Base-by-base conservation (phyloP, 2,888 invertebrate species). In the Dorcus parallelipipedus region DNA sequence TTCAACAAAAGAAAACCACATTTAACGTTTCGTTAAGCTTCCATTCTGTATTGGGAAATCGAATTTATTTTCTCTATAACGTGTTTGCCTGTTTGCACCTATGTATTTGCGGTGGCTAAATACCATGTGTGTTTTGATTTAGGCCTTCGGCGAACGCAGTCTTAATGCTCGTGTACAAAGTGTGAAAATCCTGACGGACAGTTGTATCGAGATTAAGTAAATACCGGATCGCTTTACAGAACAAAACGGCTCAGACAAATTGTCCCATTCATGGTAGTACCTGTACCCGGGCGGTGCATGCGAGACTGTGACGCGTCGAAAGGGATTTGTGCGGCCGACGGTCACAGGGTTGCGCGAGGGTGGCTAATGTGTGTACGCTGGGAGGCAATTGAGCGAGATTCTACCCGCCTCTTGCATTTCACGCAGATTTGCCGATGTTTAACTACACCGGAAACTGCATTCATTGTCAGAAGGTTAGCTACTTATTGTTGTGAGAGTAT, bases 351-450 rank as follows among this genome's bases (percentile, higher is more conserved):
- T 45, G 42, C 50, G 49, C 49, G 38, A 17, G 53, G 43, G 49
- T 38, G 49, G 42, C 47, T 56, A 56, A 61, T 52, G 56, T 65
- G 68, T 62, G 63, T 65, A 66, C 67, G 71, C 76, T 73, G 69
- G 67, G 67, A 64, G 73, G 75, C 75, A 76, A 76, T 76, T 76
- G 76, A 76, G 75, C 75, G 73, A 75, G 72, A 72, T 67, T 65
- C 66, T 65, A 68, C 71, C 73, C 75, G 73, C 75, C 76, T 75
- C 74, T 72, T 69, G 73, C 69, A 76, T 77, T 77, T 77, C 75
- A 77, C 75, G 75, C 73, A 69, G 76, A 77, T 77, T 76, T 76
- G 71, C 73, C 70, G 74, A 75, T 73, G 69, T 75, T 75, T 75
- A 74, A 70, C 69, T 59, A 55, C 57, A 61, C 62, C 64, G 64